Conservation (phyloP, 2,888 invertebrate genomes). For the Halictus ligatus region DNA sequence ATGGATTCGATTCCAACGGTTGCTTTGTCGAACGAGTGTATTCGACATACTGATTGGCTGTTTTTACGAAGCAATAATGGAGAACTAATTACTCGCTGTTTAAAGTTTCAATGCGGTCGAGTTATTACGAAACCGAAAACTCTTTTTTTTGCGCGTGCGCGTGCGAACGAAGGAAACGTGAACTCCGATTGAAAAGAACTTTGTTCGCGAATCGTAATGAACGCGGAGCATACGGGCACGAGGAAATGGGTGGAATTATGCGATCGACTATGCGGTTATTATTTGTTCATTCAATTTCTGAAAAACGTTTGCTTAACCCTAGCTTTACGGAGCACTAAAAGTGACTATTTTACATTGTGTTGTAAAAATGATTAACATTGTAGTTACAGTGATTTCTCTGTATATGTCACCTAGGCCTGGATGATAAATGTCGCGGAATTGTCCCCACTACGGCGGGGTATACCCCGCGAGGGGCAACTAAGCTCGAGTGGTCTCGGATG, state of each 20-base stretch:
- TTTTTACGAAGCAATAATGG: not conserved
- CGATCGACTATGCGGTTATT: conserved; percentile 7
- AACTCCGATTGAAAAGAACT: not conserved
- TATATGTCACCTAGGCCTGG: too few species aligned
- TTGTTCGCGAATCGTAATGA: not conserved
- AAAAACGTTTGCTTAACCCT: too few species aligned
- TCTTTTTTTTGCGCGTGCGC: not conserved
- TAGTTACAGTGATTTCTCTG: too few species aligned
- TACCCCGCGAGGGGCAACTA: too few species aligned
- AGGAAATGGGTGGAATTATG: not conserved
- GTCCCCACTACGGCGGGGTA: too few species aligned
- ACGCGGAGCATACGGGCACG: not conserved
- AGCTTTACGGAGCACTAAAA: too few species aligned
- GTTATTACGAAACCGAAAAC: not conserved
- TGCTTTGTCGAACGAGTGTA: not conserved
- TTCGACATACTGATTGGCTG: conserved; percentile 1
- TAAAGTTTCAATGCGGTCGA: not conserved
- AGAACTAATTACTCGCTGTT: not conserved
- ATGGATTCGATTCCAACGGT: conserved; percentile 1
- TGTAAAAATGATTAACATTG: too few species aligned
- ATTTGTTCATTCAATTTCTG: not conserved
- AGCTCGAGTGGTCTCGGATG: too few species aligned
- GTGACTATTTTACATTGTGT: too few species aligned
- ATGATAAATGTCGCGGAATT: too few species aligned
- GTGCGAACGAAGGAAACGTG: not conserved